Conservation (phyloP, 2,797 vertebrate genomes). For the Lacerta viridis region DNA sequence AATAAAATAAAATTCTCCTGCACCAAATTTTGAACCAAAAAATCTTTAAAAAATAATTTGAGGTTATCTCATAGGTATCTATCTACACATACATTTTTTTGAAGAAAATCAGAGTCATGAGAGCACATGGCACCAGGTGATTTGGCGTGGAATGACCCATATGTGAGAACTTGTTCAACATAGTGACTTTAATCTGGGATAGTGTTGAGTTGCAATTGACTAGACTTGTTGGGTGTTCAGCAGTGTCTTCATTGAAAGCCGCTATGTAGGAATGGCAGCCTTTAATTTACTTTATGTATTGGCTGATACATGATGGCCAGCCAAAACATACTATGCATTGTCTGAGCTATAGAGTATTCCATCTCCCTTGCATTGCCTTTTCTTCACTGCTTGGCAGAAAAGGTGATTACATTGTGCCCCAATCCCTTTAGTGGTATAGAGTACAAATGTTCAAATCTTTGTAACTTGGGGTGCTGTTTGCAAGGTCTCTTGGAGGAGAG, state of each 20-base stretch:
- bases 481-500: not conserved
- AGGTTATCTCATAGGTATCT: no score
- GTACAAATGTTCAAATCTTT: constrained; percentile 11
- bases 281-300: not conserved
- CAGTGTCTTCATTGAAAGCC: not conserved
- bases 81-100: no score
- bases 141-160: no score
- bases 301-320: no score
- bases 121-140: no score
- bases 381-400: not conserved
- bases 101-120: no score
- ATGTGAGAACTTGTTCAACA: not conserved
- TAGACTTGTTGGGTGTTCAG: not conserved
- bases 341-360: not conserved
- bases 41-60: no score
- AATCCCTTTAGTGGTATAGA: not conserved
- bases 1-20: no score
- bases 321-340: not conserved
- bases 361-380: not conserved
- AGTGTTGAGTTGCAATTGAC: not conserved
- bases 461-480: not conserved
- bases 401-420: not conserved
- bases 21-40: no score
- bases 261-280: no score
- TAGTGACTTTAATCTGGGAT: not conserved